These are phyloP conservation scores for Myoxocephalus aenaeus DNA, from an alignment of 2,797 vertebrate genomes.

Conservation along the genomic window DNA sequence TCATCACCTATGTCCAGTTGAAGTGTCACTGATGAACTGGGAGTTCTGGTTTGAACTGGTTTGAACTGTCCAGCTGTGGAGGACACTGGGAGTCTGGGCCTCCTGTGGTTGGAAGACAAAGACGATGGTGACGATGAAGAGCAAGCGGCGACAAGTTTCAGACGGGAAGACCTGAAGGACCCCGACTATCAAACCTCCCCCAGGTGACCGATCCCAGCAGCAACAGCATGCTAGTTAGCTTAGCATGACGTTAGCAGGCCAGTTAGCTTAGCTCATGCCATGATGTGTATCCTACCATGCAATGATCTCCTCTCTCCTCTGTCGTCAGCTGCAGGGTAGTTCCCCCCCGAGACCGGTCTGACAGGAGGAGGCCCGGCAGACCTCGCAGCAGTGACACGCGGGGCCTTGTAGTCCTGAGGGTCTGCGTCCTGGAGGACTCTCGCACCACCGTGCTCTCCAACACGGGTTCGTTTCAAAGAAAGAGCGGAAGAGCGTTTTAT, in stretches of 20 bases:
- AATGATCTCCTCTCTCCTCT: too few relatives aligned
- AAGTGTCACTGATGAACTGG: neutral
- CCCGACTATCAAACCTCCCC: slow-evolving; percentile 38
- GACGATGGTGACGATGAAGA: slow-evolving; percentile 32
- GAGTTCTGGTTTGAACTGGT: neutral
- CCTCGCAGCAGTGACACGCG: slow-evolving; percentile 16
- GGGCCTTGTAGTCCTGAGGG: slow-evolving; percentile 26
- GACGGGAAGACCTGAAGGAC: slow-evolving; percentile 34
- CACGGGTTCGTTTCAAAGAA: slow-evolving; percentile 10
- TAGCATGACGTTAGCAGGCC: neutral
- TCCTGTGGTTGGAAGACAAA: slow-evolving; percentile 21
- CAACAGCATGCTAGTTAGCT: neutral
- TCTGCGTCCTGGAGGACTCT: slow-evolving; percentile 53
- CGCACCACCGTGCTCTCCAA: slow-evolving; percentile 21
- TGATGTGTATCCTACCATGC: too few relatives aligned
- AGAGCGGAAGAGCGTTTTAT: too few relatives aligned
- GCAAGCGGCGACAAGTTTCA: neutral
- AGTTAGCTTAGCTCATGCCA: neutral
- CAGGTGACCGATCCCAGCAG: slow-evolving; percentile 30
- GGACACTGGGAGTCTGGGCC: slow-evolving; percentile 6
- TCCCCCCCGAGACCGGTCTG: slow-evolving; percentile 4
- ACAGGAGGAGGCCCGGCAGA: slow-evolving; percentile 29
- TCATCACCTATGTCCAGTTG: neutral
- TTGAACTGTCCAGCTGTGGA: slow-evolving; percentile 35
- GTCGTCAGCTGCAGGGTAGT: neutral